Evolutionary conservation across 2,888 invertebrate genomes (phyloP).

Genomic region (Spialia ferax): DNA sequence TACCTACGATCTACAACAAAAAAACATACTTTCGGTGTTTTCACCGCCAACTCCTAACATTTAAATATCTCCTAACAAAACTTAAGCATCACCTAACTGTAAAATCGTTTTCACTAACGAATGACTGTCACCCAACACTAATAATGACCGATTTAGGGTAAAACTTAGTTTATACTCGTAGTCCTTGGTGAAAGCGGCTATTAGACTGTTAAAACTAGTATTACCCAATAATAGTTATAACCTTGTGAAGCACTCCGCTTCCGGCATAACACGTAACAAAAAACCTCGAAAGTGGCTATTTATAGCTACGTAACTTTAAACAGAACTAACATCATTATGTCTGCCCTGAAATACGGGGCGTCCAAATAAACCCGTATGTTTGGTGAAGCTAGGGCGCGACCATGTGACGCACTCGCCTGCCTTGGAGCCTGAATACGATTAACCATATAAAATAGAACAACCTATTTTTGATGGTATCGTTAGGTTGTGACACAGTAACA

Average conservation of each 20-base stretch:
- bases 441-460: not conserved
- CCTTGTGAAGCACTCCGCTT: conserved; percentile 19
- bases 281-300: conserved; percentile 28
- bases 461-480: not conserved
- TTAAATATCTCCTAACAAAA: too few species aligned
- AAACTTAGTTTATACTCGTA: too few species aligned
- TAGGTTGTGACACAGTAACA: not conserved
- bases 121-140: too few species aligned
- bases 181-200: too few species aligned
- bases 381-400: conserved; percentile 55
- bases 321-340: conserved; percentile 57
- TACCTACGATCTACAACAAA: too few species aligned
- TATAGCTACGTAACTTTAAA: conserved; percentile 46
- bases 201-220: too few species aligned
- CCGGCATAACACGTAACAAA: conserved; percentile 22
- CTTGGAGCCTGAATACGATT: conserved; percentile 53
- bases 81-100: too few species aligned
- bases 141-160: too few species aligned
- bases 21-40: too few species aligned
- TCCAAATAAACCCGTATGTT: conserved; percentile 60
- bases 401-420: conserved; percentile 72
- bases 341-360: conserved; percentile 60
- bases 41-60: too few species aligned
- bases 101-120: too few species aligned
- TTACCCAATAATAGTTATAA: conserved; percentile 6